These are phyloP conservation scores for Anolis apletophallus DNA, from an alignment of 2,797 vertebrate species.

Conservation along the genomic window DNA sequence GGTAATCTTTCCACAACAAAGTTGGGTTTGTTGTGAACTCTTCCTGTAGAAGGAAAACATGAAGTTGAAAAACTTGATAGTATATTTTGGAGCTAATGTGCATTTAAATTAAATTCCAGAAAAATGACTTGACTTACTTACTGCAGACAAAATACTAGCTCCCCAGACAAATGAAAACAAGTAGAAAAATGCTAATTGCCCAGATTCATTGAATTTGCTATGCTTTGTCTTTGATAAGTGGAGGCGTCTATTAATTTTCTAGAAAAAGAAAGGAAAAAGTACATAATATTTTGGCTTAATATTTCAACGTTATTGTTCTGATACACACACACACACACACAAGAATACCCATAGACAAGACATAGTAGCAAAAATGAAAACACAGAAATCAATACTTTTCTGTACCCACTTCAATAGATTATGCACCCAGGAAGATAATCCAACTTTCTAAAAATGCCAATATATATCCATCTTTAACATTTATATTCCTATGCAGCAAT, in stretches of 20 bases:
- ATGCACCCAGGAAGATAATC: background rate
- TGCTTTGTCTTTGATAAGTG: slow-evolving; percentile 89
- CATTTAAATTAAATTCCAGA: slow-evolving; percentile 23
- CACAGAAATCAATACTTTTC: background rate
- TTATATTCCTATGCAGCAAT: background rate
- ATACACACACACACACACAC: too few relatives aligned
- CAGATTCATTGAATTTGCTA: slow-evolving; percentile 91
- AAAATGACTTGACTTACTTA: slow-evolving; percentile 69
- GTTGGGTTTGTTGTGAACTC: slow-evolving; percentile 85
- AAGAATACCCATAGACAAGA: too few relatives aligned
- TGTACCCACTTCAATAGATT: background rate
- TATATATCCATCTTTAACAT: background rate
- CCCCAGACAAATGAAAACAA: slow-evolving; percentile 88
- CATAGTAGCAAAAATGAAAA: too few relatives aligned
- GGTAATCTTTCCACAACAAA: slow-evolving; percentile 86
- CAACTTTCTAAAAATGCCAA: background rate
- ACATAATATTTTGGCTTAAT: background rate
- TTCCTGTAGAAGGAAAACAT: slow-evolving; percentile 73
- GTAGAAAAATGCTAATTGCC: slow-evolving; percentile 87
- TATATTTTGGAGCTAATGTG: background rate
- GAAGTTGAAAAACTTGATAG: slow-evolving; percentile 33
- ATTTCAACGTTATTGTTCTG: too few relatives aligned
- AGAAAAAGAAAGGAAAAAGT: slow-evolving; percentile 54
- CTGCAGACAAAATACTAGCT: slow-evolving; percentile 86
- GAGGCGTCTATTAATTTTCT: slow-evolving; percentile 87